These are phyloP conservation scores for Apamea anceps DNA, from an alignment of 2,888 invertebrate species.

Conservation along the genomic window DNA sequence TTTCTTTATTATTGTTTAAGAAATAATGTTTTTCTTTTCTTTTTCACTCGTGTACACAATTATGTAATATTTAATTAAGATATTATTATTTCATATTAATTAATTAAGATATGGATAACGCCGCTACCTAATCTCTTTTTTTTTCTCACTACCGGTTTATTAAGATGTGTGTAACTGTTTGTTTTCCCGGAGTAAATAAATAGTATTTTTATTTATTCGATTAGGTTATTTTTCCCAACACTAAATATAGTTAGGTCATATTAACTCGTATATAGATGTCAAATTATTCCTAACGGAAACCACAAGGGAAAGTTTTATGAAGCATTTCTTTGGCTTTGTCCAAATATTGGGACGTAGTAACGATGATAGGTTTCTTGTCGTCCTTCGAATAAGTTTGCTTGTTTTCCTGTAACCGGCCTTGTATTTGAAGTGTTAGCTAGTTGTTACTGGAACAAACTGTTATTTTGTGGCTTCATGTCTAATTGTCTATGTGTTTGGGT, in stretches of 20 bases:
- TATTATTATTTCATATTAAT: too few species aligned
- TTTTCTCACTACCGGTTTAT: too few species aligned
- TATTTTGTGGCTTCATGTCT: neutral
- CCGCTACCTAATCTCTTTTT: too few species aligned
- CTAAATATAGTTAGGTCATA: neutral
- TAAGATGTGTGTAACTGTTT: too few species aligned
- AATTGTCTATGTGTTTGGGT: neutral
- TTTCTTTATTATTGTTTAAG: neutral
- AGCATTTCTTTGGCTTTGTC: conserved; percentile 41
- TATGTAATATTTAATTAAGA: too few species aligned
- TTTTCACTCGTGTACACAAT: too few species aligned
- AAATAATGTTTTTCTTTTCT: neutral
- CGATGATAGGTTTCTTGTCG: conserved; percentile 9
- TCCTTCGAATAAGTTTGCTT: conserved; percentile 14
- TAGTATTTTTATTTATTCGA: neutral
- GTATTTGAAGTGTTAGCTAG: conserved; percentile 3
- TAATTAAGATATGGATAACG: too few species aligned
- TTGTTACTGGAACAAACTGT: neutral
- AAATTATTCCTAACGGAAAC: conserved; percentile 24
- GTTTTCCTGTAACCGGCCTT: conserved; percentile 27
- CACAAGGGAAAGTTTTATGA: conserved; percentile 17
- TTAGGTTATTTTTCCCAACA: conserved; percentile 38
- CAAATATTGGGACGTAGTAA: conserved; percentile 5
- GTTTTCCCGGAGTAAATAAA: too few species aligned
- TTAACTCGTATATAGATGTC: conserved; percentile 5